Conservation (phyloP, 2,113 vertebrate species). For the Pungitius pungitius region DNA sequence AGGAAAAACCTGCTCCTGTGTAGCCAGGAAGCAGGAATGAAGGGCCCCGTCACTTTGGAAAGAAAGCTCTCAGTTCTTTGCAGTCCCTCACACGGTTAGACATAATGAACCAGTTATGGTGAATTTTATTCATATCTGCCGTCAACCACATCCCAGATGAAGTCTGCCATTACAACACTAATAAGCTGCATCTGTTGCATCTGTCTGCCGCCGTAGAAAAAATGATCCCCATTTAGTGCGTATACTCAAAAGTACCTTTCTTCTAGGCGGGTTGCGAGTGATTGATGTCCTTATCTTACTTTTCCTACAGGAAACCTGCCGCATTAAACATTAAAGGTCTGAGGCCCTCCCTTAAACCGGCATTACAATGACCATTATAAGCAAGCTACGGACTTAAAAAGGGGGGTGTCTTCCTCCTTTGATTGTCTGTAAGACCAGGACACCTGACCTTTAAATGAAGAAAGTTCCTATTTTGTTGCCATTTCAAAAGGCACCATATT, state of each 20-base stretch:
- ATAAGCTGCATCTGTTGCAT: slow-evolving; percentile 48
- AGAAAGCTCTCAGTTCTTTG: slow-evolving; percentile 39
- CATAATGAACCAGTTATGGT: not conserved
- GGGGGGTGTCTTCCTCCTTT: not conserved
- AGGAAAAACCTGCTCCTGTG: slow-evolving; percentile 80
- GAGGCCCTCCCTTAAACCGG: not conserved
- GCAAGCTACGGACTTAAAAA: not conserved
- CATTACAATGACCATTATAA: slow-evolving; percentile 18
- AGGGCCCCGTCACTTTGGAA: slow-evolving; percentile 42
- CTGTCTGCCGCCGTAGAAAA: slow-evolving; percentile 47
- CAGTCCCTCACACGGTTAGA: slow-evolving; percentile 3
- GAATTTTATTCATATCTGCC: not conserved
- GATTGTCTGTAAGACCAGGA: not conserved
- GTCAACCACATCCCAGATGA: slow-evolving; percentile 7
- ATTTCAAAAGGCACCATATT: not conserved
- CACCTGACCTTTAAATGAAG: not conserved
- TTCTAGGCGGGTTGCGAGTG: slow-evolving; percentile 6
- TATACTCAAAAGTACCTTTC: slow-evolving; percentile 44
- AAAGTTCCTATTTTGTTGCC: not conserved
- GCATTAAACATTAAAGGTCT: slow-evolving; percentile 9
- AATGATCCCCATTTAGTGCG: slow-evolving; percentile 51
- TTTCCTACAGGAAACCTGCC: slow-evolving; percentile 28
- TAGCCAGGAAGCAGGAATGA: slow-evolving; percentile 60
- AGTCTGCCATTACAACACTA: slow-evolving; percentile 48
- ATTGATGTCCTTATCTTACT: slow-evolving; percentile 43